These are phyloP conservation scores for Saccostrea glomerata DNA, from an alignment of 1,140 invertebrate genomes.

Conservation along the genomic window DNA sequence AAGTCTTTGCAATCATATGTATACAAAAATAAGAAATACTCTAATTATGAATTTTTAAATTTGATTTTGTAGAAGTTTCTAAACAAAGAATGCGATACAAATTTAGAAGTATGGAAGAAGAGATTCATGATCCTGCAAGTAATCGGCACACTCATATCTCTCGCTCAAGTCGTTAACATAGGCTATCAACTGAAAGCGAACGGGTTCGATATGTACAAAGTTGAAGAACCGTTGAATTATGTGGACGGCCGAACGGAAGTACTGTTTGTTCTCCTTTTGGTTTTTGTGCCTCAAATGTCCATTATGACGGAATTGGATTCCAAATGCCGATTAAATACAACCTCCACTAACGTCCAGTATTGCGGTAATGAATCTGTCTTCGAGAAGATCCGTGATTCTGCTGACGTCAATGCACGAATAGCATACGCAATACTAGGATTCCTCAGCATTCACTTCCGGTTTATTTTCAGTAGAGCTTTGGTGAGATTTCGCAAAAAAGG, in stretches of 20 bases:
- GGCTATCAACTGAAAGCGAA: background rate
- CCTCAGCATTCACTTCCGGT: background rate
- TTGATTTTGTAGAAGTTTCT: no score
- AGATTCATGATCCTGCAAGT: no score
- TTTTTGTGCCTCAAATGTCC: background rate
- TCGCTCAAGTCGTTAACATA: background rate
- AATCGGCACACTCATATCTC: background rate
- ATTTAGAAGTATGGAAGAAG: no score
- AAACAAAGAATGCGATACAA: no score
- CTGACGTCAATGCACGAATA: background rate
- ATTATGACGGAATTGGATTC: background rate
- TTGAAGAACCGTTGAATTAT: background rate
- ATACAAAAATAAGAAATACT: no score
- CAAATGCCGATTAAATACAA: background rate
- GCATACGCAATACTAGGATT: background rate
- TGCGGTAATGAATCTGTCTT: no score
- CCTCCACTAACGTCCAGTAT: no score
- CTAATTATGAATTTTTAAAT: no score
- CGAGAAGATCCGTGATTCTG: background rate
- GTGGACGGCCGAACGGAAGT: background rate
- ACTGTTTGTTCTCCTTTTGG: background rate
- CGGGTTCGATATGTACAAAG: background rate
- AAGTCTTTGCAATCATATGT: no score
- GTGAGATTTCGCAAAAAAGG: background rate
- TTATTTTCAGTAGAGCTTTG: background rate